Conservation (phyloP, 2,888 invertebrate species). For the Imbricaverruca yamaguchii region DNA sequence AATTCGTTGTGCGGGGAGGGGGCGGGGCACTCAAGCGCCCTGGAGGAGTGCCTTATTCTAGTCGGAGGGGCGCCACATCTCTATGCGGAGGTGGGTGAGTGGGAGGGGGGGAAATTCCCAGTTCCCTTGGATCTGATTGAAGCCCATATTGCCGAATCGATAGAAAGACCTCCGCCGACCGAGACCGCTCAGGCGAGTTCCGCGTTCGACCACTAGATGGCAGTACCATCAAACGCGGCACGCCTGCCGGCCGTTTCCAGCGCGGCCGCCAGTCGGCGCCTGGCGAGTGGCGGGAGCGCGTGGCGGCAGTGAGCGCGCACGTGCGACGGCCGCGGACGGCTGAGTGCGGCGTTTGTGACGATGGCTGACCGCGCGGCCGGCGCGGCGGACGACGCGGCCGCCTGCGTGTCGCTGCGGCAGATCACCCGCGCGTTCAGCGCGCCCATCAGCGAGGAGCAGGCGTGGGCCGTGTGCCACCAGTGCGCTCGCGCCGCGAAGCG, state of each 20-base stretch:
- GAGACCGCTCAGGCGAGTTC: not conserved
- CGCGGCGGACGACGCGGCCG: constrained; percentile 44
- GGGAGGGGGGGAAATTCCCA: too few species aligned
- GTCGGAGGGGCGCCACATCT: too few species aligned
- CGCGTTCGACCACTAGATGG: not conserved
- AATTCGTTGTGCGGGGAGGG: too few species aligned
- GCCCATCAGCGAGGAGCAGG: constrained; percentile 87
- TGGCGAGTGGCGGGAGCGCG: not conserved
- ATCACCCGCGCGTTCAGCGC: constrained; percentile 79
- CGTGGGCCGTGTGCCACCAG: constrained; percentile 92
- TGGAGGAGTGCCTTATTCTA: too few species aligned
- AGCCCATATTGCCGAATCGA: too few species aligned
- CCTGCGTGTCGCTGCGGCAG: constrained; percentile 65
- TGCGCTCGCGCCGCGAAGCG: constrained; percentile 35
- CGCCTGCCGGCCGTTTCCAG: not conserved
- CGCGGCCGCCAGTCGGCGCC: not conserved
- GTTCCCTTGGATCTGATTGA: too few species aligned
- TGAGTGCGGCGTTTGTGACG: not conserved
- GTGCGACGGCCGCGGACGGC: not conserved
- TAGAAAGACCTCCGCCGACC: too few species aligned
- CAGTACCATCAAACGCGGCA: not conserved
- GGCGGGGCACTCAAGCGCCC: too few species aligned
- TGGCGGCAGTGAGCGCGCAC: not conserved
- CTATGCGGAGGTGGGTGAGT: too few species aligned
- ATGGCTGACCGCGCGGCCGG: constrained; percentile 18